Evolutionary conservation across 2,113 vertebrate genomes (phyloP).

Genomic region (Strigops habroptila): DNA sequence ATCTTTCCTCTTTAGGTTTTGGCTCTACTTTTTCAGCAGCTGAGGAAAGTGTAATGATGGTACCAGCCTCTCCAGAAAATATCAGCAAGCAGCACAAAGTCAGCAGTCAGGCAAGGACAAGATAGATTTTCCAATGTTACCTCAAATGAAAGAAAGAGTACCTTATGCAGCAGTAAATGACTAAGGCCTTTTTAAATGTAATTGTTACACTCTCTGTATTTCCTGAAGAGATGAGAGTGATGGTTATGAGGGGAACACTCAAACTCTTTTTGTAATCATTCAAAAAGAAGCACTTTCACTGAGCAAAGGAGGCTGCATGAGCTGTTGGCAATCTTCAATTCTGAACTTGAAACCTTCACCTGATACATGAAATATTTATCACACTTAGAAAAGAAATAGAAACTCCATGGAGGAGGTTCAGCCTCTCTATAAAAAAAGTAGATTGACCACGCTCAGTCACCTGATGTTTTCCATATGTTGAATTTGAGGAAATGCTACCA

Average conservation of each 20-base stretch:
- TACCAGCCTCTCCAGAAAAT: constrained; percentile 78
- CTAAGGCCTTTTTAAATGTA: neutral
- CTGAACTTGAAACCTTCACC: neutral
- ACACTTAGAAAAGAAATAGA: neutral
- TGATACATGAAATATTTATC: constrained; percentile 4
- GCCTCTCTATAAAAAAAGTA: neutral
- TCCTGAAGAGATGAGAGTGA: neutral
- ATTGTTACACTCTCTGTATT: neutral
- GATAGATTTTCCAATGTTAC: neutral
- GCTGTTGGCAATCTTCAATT: neutral
- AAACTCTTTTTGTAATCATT: neutral
- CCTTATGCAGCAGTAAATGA: neutral
- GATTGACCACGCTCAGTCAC: neutral
- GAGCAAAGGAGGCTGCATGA: neutral
- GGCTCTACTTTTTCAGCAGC: constrained; percentile 93
- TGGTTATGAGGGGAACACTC: neutral
- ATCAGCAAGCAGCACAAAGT: constrained; percentile 83
- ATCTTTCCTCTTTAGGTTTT: constrained; percentile 79
- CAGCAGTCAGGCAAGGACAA: constrained; percentile 87
- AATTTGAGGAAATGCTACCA: neutral
- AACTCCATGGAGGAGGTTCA: neutral
- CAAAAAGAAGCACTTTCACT: neutral
- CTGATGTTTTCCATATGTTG: neutral
- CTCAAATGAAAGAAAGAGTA: constrained; percentile 12
- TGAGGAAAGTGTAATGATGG: constrained; percentile 84